Evolutionary conservation across 2,888 invertebrate species (phyloP), one percentile per base, ranked within the genome.

Genomic region (Tubulanus polymorphus): DNA sequence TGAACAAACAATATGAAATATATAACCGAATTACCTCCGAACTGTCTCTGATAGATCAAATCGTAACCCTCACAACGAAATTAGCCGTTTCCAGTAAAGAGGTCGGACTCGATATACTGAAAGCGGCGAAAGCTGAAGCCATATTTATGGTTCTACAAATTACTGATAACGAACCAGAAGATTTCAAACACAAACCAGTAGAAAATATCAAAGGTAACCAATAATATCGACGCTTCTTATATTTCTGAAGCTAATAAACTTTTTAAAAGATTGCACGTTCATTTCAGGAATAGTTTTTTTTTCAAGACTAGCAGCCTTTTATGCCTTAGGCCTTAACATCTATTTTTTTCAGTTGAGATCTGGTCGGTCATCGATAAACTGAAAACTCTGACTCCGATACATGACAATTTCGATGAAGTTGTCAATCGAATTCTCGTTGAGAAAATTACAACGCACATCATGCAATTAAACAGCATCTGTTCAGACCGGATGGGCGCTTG

Each of bases 71-170:
- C 48, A 57, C 67, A 8, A 57, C 65, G 23, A 71, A 69, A 54
- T 55, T 72, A 8, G 58, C 54, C 3, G 49, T 64, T 10, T n/a
- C n/a, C n/a, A 53, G 63, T 1, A 51, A 18, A 8, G 28, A 35
- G 12, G 25, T 61, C 10, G 41, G 64, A n/a, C 51, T 66, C 45
- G 51, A 62, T 3, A 67, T 66, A 27, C 67, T 64, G 54, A 49
- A 55, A 50, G 66, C 69, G 1, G 62, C 69, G 25, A 72, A 72
- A 56, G 61, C 65, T 1, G 72, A 71, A 56, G 59, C 66, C 6
- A 66, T 72, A 26, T 70, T 68, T 54, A 65, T 71, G 67, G 60
- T 66, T 10, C 54, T 71, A 15, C 72, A 72, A 50, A 63, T 72
- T 27, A 59, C 65, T 27, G 55, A 67, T 52, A 56, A 66, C 23